phyloP scores from a whole-genome alignment of 92 coral and sea anemone genomes.

The Epizoanthus stellaris region DNA sequence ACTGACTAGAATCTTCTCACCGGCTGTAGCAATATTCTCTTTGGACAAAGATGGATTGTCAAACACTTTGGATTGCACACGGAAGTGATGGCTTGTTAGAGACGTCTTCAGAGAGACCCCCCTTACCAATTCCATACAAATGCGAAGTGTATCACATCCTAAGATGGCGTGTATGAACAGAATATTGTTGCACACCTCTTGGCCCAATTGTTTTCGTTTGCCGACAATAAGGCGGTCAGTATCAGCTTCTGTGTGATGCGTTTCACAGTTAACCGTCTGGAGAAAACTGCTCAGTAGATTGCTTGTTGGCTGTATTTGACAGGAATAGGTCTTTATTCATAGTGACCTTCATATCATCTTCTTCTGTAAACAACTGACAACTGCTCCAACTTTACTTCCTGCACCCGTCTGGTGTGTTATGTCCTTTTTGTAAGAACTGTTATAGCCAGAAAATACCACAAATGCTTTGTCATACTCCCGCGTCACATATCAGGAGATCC shows the following conservation, averaged over 20 bases:
- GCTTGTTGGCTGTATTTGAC: slow-evolving; percentile 54
- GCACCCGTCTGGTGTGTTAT: slow-evolving; percentile 51
- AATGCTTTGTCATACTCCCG: background rate
- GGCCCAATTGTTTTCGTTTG: slow-evolving; percentile 29
- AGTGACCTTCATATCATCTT: slow-evolving; percentile 56
- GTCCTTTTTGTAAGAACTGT: slow-evolving; percentile 16
- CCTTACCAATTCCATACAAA: slow-evolving; percentile 68
- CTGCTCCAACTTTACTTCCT: background rate
- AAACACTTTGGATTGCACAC: slow-evolving; percentile 35
- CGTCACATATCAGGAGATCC: background rate
- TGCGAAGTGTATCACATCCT: slow-evolving; percentile 50
- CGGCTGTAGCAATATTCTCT: slow-evolving; percentile 16
- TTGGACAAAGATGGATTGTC: background rate
- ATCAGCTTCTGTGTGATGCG: slow-evolving; percentile 55
- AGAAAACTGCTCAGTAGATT: slow-evolving; percentile 26
- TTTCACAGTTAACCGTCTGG: slow-evolving; percentile 30
- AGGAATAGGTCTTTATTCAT: slow-evolving; percentile 58
- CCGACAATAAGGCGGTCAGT: slow-evolving; percentile 56
- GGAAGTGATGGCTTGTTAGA: background rate
- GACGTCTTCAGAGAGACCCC: slow-evolving; percentile 54
- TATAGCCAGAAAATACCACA: slow-evolving; percentile 11
- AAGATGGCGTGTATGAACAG: slow-evolving; percentile 53
- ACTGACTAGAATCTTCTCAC: slow-evolving; percentile 33
- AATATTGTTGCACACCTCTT: slow-evolving; percentile 30
- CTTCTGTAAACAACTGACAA: background rate